Conservation (phyloP, 1,140 invertebrate genomes). For the Achroia grisella region DNA sequence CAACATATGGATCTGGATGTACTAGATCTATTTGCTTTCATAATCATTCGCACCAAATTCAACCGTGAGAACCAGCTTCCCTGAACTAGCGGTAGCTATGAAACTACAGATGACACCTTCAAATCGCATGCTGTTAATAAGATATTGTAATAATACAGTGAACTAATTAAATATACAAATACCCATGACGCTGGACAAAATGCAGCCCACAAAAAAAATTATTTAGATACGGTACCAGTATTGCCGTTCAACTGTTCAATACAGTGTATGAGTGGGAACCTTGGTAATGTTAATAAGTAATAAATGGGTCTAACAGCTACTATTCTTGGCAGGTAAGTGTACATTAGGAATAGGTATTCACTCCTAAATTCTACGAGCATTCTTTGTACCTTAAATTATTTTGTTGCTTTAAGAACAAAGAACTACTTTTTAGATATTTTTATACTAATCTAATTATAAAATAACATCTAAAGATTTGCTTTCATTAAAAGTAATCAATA, state of each 20-base stretch:
- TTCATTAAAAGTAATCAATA: no score
- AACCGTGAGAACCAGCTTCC: conserved; percentile 62
- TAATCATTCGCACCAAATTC: conserved; percentile 65
- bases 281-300: not conserved
- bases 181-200: not conserved
- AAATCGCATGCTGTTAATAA: conserved; percentile 47
- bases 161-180: conserved; percentile 52
- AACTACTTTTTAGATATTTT: no score
- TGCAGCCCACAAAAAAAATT: not conserved
- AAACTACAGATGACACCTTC: conserved; percentile 62
- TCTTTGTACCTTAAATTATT: no score
- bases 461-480: no score
- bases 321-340: not conserved
- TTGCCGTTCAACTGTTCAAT: conserved; percentile 1
- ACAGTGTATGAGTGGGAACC: conserved; percentile 1
- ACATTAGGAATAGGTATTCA: no score
- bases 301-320: no score
- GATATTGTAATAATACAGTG: conserved; percentile 48
- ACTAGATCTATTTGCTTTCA: conserved; percentile 63
- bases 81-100: conserved; percentile 50
- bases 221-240: conserved; percentile 10
- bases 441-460: no score
- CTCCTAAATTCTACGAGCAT: no score
- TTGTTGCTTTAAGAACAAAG: no score
- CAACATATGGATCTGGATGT: conserved; percentile 72